Percentiles rank a stretch among this genome's conserved stretches.
Evolutionary conservation across 2,113 vertebrate genomes (phyloP).

Genomic region (Halichoeres trimaculatus): DNA sequence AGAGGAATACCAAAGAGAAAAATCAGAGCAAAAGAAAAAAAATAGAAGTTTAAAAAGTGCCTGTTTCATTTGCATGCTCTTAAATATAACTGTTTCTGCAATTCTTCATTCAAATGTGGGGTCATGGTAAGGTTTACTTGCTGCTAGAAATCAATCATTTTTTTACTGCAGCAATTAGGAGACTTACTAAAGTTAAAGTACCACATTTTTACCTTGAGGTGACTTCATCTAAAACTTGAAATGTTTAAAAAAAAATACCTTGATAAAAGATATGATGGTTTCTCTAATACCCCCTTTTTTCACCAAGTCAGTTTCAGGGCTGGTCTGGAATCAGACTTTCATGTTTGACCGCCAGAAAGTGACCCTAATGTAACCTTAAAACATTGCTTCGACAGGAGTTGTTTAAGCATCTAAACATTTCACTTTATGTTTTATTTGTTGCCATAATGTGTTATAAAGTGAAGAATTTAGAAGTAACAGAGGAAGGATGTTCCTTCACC

Average conservation of each 20-base stretch:
- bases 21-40: background rate
- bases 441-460: no score
- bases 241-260: background rate
- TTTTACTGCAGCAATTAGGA: background rate
- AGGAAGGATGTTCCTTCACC: no score
- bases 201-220: background rate
- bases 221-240: background rate
- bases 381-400: no score
- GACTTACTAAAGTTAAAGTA: background rate
- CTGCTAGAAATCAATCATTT: background rate
- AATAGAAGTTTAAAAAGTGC: background rate
- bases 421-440: no score
- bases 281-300: no score
- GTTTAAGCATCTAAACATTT: no score
- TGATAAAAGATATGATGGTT: background rate
- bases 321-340: background rate
- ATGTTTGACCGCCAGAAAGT: background rate
- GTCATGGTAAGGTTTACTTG: background rate
- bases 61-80: background rate
- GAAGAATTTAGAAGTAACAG: no score
- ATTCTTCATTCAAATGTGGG: background rate
- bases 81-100: background rate
- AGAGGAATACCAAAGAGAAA: conserved; percentile 2
- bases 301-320: background rate
- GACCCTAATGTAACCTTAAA: no score